Base-by-base conservation (phyloP, 2,113 vertebrate species). In the Acinonyx jubatus region DNA sequence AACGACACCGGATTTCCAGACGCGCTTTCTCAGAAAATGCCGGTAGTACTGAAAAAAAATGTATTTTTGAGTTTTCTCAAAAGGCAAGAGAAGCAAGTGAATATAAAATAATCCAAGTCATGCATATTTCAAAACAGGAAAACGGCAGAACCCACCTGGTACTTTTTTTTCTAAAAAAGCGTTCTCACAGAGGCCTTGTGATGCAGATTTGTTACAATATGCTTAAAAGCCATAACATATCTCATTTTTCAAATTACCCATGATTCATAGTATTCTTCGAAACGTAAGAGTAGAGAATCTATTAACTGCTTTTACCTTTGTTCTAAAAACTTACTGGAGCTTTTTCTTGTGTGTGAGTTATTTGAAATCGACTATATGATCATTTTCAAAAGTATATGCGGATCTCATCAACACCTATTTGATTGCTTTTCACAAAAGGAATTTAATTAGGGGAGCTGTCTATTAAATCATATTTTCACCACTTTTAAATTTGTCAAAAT, bases 61-160 rank as follows among this genome's bases (percentile, higher is more conserved):
- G 68, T 79, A 73, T 90, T 94, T 94, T 88, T 96, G 92, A 95
- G 73, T 83, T 95, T 97, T 90, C 69, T 89, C 69, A 65, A 89
- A 95, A 90, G 74, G 80, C 89, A 74, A 31, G 63, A 82, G 74
- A 83, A 79, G 45, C 68, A 81, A 91, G 78, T 93, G 89, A 61
- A 87, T 89, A 48, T 36, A 61, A 93, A 91, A 89, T 90, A 79
- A 87, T 50, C 52, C 38, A 41, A 36, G 71, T 76, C n/a, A 48
- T 80, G 68, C 83, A 33, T 86, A 63, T 79, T 91, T 93, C 66
- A 93, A 25, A 96, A 89, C 41, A 63, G 86, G 52, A 82, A 76
- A 82, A n/a, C 61, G 29, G 31, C 25, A 45, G 88, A 74, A 68
- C 61, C 31, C 15, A 63, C 73, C 5, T 33, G n/a, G 48, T 79